phyloP scores from a whole-genome alignment of 2,113 vertebrate species.

The Naja naja region DNA sequence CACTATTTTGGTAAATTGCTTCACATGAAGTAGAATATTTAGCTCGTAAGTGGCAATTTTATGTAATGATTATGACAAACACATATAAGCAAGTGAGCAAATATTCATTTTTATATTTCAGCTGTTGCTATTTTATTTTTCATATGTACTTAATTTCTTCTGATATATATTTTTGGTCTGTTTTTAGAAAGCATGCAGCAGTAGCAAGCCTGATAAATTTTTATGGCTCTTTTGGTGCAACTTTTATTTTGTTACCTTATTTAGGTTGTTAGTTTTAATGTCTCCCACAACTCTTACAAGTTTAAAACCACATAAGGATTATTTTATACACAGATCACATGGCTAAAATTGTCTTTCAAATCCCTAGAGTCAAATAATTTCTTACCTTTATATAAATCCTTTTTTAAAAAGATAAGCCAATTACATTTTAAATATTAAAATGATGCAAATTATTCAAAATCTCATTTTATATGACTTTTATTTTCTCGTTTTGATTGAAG shows the following conservation, averaged over 20 bases:
- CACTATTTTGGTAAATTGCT: neutral
- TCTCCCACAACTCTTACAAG: neutral
- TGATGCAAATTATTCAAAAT: neutral
- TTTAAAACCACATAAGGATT: neutral
- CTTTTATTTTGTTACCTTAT: conserved; percentile 3
- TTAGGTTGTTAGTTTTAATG: conserved; percentile 1
- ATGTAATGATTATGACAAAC: neutral
- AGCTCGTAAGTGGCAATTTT: neutral
- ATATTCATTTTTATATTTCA: neutral
- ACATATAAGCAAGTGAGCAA: neutral
- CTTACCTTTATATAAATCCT: neutral
- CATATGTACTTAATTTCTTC: neutral
- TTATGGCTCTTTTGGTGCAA: neutral
- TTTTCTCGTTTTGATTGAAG: neutral
- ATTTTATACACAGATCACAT: neutral
- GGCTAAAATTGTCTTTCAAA: neutral
- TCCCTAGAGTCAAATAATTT: neutral
- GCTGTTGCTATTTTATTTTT: conserved; percentile 14
- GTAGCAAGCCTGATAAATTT: neutral
- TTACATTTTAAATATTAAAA: neutral
- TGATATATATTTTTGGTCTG: neutral
- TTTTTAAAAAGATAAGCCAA: neutral
- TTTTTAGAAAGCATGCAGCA: neutral
- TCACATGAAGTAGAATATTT: neutral
- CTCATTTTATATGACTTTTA: neutral